phyloP scores from a whole-genome alignment of 2,888 invertebrate genomes.

The Onchidella celtica region DNA sequence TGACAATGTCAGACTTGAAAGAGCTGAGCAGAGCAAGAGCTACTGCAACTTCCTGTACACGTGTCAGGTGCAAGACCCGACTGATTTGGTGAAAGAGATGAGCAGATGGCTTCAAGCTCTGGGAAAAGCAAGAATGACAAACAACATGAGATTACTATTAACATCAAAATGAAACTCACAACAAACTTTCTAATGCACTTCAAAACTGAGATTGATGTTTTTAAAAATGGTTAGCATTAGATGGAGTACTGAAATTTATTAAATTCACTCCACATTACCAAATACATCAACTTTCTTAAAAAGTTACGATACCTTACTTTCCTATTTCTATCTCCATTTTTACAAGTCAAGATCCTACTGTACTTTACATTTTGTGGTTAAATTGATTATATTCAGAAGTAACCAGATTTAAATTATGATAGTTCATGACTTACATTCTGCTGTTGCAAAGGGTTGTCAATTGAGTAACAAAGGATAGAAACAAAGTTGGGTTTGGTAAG shows the following conservation, averaged over 20 bases:
- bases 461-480: conserved; percentile 92
- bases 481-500: conserved; percentile 92
- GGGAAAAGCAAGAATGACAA: conserved; percentile 69
- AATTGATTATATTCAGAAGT: too few species aligned
- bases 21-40: conserved; percentile 92
- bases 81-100: conserved; percentile 91
- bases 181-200: background rate
- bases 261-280: background rate
- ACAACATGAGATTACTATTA: too few species aligned
- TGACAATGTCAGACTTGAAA: conserved; percentile 87
- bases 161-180: too few species aligned
- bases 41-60: conserved; percentile 94
- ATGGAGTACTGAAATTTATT: too few species aligned
- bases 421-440: conserved; percentile 84
- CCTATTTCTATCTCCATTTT: too few species aligned
- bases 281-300: background rate
- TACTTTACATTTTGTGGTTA: too few species aligned
- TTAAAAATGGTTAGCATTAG: background rate
- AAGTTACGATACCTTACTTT: too few species aligned
- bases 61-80: conserved; percentile 91
- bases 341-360: too few species aligned
- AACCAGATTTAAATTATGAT: too few species aligned
- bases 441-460: conserved; percentile 89
- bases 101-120: conserved; percentile 89
- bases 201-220: too few species aligned